Evolutionary conservation across 2,888 invertebrate species (phyloP), one percentile per base, ranked within the genome.

Genomic region (Opisthograptis luteolata): DNA sequence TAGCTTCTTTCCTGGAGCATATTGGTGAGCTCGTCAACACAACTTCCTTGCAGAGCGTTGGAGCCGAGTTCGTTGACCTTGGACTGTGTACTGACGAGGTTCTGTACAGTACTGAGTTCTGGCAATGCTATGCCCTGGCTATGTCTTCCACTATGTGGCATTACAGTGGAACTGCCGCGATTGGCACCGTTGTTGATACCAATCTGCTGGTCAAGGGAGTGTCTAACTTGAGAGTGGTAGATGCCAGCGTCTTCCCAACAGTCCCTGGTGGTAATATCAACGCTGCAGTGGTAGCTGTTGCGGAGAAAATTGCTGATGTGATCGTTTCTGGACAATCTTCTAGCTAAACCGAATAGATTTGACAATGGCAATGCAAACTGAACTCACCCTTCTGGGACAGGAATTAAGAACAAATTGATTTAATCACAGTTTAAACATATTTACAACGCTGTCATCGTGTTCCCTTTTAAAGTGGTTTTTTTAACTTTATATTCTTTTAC

Each of bases 61-160:
- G 44, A 5, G 58, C 58, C 6, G 48, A 57, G 28, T 5, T 62
- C 0, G 13, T 40, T 0, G 53, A 56, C 5, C 9, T 48, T 2
- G 61, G 44, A 1, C 15, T 30, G 1, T 63, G 34, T 10, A 0
- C 56, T 0, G 31, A 25, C 3, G 12, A 47, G 12, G 24, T 6
- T 1, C 46, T 15, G 3, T 12, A 3, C 3, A 55, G 46, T 8
- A 35, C 27, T 2, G 54, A 49, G 0, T 71, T 22, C 39, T 71
- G 60, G 61, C 2, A 55, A 2, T 71, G 72, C 28, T 67, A 70
- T 25, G 48, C 48, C 0, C 0, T 58, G 20, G 41, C n/a, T 2
- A 55, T 63, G 62, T 63, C 64, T 22, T 37, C 55, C 0, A 56
- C 60, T n/a, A 55, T 66, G 60, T 68, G 66, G 62, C 70, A 71